A percentile compares a stretch with the other conserved stretches of the same genome.
Evolutionary conservation across 2,113 vertebrate species (phyloP).

Genomic region (Chionodraco myersi): DNA sequence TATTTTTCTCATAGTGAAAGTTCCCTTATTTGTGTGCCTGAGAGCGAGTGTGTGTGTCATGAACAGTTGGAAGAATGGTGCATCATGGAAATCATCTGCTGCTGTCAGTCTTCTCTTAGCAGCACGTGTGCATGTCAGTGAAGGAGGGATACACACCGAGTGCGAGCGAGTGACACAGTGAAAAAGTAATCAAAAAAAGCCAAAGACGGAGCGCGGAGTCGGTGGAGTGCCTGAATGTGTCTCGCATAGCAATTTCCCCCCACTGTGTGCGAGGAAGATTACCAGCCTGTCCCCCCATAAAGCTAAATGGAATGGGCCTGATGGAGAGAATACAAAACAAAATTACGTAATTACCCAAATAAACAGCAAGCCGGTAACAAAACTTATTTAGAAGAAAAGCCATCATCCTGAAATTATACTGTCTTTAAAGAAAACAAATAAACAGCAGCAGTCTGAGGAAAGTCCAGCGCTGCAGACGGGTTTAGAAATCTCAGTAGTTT

Average conservation of each 20-base stretch:
- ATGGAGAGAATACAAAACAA: slow-evolving; percentile 70
- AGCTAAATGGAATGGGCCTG: slow-evolving; percentile 72
- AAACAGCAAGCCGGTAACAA: slow-evolving; percentile 58
- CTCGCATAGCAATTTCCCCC: slow-evolving; percentile 74
- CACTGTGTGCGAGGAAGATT: slow-evolving; percentile 63
- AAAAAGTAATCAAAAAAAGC: slow-evolving; percentile 73
- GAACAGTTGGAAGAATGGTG: slow-evolving; percentile 64
- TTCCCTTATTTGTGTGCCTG: slow-evolving; percentile 43
- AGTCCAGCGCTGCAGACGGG: neutral
- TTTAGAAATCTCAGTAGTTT: slow-evolving; percentile 32
- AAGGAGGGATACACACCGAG: slow-evolving; percentile 46
- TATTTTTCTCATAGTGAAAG: slow-evolving; percentile 18
- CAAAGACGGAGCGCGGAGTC: slow-evolving; percentile 62
- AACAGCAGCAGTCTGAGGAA: neutral
- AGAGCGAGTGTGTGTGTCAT: slow-evolving; percentile 37
- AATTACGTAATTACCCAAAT: slow-evolving; percentile 69
- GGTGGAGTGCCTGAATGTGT: slow-evolving; percentile 67
- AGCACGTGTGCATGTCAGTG: slow-evolving; percentile 65
- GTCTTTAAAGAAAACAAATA: slow-evolving; percentile 9
- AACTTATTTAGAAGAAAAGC: slow-evolving; percentile 47
- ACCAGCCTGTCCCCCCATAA: slow-evolving; percentile 69
- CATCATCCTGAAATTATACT: slow-evolving; percentile 47
- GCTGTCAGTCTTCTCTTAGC: slow-evolving; percentile 80
- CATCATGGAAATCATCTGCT: slow-evolving; percentile 84
- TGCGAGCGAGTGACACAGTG: slow-evolving; percentile 61